Evolutionary conservation across 2,888 invertebrate genomes (phyloP).

Genomic region (Candidula unifasciata): DNA sequence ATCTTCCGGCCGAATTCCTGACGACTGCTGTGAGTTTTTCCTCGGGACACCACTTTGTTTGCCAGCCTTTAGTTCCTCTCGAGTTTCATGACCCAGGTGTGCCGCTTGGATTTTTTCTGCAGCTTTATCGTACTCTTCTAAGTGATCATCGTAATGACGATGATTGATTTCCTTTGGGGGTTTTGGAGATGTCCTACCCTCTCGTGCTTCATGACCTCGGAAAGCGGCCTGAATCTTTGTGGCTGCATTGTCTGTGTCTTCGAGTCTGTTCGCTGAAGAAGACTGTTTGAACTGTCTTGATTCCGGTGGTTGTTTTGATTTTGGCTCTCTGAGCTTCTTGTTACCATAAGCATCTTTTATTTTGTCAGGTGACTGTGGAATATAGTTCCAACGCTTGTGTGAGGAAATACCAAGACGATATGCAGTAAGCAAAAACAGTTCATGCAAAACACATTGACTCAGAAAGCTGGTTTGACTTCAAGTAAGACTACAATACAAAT

Average conservation of each 20-base stretch:
- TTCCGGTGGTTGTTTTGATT: background rate
- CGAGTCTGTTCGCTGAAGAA: slow-evolving; percentile 13
- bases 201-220: slow-evolving; percentile 46
- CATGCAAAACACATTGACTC: too few species aligned
- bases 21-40: background rate
- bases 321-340: background rate
- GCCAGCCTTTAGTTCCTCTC: background rate
- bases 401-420: too few species aligned
- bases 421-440: too few species aligned
- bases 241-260: slow-evolving; percentile 53
- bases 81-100: background rate
- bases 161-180: background rate
- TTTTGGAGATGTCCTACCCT: slow-evolving; percentile 19
- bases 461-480: too few species aligned
- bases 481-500: too few species aligned
- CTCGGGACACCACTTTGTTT: background rate
- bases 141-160: background rate
- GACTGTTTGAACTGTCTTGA: background rate
- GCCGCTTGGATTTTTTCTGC: slow-evolving; percentile 19
- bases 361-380: background rate
- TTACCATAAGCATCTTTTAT: background rate
- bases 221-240: slow-evolving; percentile 52
- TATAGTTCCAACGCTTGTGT: background rate
- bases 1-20: background rate
- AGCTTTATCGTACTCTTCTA: slow-evolving; percentile 2